phyloP scores from a whole-genome alignment of 2,113 vertebrate genomes.

The Alexandromys fortis region DNA sequence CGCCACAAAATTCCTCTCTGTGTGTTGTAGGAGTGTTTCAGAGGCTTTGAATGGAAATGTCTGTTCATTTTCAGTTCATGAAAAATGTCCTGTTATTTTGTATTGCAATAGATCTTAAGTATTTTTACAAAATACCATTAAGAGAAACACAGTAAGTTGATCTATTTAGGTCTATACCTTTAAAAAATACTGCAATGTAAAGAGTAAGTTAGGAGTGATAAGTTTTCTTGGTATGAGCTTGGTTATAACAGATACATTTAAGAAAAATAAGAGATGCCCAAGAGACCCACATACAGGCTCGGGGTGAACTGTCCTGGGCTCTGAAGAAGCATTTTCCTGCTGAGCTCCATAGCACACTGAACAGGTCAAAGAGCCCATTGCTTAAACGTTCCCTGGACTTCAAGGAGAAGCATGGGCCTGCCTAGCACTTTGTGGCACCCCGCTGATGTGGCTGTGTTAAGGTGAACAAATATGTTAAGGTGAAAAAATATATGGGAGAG shows the following conservation, averaged over 20 bases:
- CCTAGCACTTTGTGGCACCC: not conserved
- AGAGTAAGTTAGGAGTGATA: not conserved
- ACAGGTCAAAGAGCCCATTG: too few species aligned
- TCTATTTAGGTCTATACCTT: not conserved
- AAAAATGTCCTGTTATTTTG: not conserved
- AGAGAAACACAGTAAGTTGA: not conserved
- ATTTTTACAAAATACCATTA: slow-evolving; percentile 2
- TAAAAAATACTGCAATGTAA: not conserved
- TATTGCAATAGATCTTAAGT: not conserved
- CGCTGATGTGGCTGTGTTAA: not conserved
- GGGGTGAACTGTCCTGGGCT: too few species aligned
- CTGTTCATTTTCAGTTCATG: slow-evolving; percentile 47
- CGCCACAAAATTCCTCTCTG: slow-evolving; percentile 6
- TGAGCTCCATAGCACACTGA: too few species aligned
- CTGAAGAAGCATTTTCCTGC: too few species aligned
- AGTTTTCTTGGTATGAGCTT: not conserved
- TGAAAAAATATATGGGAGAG: not conserved
- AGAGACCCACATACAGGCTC: not conserved
- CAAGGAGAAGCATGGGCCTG: not conserved
- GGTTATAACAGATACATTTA: too few species aligned
- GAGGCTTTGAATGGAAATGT: slow-evolving; percentile 7
- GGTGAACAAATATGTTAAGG: too few species aligned
- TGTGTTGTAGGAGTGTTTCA: not conserved
- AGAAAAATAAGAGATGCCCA: not conserved
- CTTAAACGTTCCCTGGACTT: rapidly evolving